Conservation (phyloP, 2,888 invertebrate genomes). For the Caenorhabditis wallacei region DNA sequence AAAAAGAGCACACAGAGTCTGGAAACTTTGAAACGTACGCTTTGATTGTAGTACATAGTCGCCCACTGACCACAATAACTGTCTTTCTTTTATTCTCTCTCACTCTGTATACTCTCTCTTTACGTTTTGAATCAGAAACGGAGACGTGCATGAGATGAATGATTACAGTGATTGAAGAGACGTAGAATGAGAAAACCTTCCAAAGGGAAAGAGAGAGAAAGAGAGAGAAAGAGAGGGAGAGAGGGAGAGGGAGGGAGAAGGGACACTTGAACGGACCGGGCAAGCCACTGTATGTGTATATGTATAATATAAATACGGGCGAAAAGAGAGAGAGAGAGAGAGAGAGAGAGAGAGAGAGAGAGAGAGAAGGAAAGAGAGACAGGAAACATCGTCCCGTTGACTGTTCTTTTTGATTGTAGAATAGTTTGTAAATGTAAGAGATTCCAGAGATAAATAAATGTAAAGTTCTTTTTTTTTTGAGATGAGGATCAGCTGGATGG, state of each 20-base stretch:
- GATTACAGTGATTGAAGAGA: constrained; percentile 39
- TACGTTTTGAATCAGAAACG: constrained; percentile 46
- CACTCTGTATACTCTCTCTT: constrained; percentile 42
- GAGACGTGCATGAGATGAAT: constrained; percentile 29
- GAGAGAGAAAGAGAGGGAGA: constrained; percentile 1
- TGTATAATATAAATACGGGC: constrained; percentile 65
- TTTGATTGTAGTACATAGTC: constrained; percentile 57
- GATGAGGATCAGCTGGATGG: constrained; percentile 59
- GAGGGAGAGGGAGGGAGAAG: background rate
- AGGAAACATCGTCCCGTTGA: constrained; percentile 53
- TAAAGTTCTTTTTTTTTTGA: constrained; percentile 60
- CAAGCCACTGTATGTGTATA: constrained; percentile 64
- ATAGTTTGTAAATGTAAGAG: constrained; percentile 16
- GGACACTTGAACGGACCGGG: constrained; percentile 62
- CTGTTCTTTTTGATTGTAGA: constrained; percentile 45
- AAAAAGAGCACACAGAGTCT: constrained; percentile 21
- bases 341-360: too few relatives aligned
- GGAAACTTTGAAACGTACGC: constrained; percentile 53
- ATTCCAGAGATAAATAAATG: background rate
- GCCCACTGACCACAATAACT: constrained; percentile 60
- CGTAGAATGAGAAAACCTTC: constrained; percentile 22
- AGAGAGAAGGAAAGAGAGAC: background rate
- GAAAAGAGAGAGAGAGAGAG: too few relatives aligned
- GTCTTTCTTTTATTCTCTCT: constrained; percentile 40
- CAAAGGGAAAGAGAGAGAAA: background rate